Evolutionary conservation across 2,888 invertebrate genomes (phyloP).

Genomic region (Heliconius aoede): DNA sequence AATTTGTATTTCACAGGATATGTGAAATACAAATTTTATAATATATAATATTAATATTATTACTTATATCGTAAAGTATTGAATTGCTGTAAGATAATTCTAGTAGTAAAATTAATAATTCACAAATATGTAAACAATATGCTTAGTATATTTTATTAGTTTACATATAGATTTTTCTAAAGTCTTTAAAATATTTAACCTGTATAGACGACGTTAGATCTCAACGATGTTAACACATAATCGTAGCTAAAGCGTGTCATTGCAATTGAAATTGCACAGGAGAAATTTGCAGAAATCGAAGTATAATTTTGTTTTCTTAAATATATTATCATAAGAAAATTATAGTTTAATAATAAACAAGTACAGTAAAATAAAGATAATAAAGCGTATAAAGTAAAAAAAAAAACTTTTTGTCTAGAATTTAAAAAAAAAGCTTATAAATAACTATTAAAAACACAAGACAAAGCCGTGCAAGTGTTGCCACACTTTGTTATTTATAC

Average conservation of each 20-base stretch:
- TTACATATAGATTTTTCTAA: background rate
- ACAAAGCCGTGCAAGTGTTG: constrained; percentile 11
- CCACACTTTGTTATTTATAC: constrained; percentile 1
- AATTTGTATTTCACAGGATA: too few relatives aligned
- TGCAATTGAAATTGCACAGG: background rate
- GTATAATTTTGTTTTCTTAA: background rate
- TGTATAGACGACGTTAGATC: background rate
- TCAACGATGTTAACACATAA: constrained; percentile 4
- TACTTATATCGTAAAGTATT: too few relatives aligned
- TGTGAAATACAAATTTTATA: too few relatives aligned
- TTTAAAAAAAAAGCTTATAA: background rate
- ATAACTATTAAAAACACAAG: background rate
- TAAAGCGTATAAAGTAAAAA: too few relatives aligned
- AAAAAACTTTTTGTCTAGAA: too few relatives aligned
- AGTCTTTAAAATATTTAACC: background rate
- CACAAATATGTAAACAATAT: background rate
- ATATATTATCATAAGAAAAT: background rate
- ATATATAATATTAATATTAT: too few relatives aligned
- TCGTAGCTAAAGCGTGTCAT: constrained; percentile 3
- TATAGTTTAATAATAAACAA: background rate
- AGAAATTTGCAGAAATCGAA: background rate
- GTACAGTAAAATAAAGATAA: too few relatives aligned
- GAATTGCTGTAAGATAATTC: too few relatives aligned
- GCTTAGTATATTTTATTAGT: background rate
- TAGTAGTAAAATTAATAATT: background rate